These are phyloP conservation scores for Raja brachyura DNA, from an alignment of 2,113 vertebrate species.

Conservation along the genomic window DNA sequence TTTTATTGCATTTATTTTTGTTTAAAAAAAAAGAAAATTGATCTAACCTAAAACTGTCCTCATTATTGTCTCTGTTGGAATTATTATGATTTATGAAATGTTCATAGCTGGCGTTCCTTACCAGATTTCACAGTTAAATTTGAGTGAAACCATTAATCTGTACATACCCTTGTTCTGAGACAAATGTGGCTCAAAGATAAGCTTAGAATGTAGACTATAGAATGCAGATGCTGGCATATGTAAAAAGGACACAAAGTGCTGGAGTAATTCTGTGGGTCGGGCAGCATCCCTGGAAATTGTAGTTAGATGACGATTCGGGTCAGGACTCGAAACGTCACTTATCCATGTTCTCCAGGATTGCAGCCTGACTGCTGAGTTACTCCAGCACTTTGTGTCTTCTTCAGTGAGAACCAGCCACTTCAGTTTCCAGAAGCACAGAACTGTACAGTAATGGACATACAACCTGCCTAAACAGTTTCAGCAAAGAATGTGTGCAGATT, in stretches of 20 bases:
- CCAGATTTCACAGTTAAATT: neutral
- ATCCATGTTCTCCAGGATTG: too few species aligned
- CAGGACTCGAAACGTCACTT: too few species aligned
- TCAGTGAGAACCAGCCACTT: neutral
- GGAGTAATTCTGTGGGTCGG: too few species aligned
- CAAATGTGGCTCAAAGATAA: neutral
- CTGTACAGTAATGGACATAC: neutral
- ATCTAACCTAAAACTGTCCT: neutral
- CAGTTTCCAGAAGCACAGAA: neutral
- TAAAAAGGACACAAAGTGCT: too few species aligned
- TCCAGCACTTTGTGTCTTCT: too few species aligned
- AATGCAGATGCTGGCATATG: too few species aligned
- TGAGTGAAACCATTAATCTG: neutral
- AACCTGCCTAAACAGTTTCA: neutral
- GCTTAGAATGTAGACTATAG: too few species aligned
- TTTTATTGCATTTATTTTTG: neutral
- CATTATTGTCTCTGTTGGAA: neutral
- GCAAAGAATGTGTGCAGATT: neutral
- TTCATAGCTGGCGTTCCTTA: slow-evolving; percentile 7
- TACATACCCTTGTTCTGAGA: neutral
- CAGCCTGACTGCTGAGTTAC: too few species aligned
- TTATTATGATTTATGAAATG: slow-evolving; percentile 11
- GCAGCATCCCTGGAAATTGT: too few species aligned
- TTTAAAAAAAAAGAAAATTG: neutral
- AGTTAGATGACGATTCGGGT: too few species aligned